These are phyloP conservation scores for Caenorhabditis latens DNA, from an alignment of 1,140 invertebrate species.

Conservation along the genomic window DNA sequence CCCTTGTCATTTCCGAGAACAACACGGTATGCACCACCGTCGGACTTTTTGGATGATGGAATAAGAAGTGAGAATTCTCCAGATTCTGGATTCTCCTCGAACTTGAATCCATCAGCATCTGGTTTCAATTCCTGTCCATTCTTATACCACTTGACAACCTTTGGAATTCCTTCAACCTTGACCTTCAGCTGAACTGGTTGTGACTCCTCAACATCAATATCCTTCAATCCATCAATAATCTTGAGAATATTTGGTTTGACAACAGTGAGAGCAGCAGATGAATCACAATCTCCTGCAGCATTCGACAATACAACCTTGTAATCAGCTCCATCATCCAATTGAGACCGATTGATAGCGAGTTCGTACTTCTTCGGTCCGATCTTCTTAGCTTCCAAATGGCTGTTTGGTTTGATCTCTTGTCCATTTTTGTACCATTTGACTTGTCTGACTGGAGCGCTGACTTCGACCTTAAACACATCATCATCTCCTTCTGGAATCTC, in stretches of 20 bases:
- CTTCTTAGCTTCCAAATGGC: conserved; percentile 71
- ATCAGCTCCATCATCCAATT: conserved; percentile 74
- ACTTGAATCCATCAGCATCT: conserved; percentile 83
- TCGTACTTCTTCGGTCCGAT: conserved; percentile 77
- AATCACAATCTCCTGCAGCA: conserved; percentile 75
- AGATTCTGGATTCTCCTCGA: conserved; percentile 66
- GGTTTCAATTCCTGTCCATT: conserved; percentile 86
- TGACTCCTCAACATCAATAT: conserved; percentile 72
- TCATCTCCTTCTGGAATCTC: conserved; percentile 84
- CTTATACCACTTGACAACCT: conserved; percentile 79
- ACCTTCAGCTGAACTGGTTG: conserved; percentile 71
- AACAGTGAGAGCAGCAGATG: conserved; percentile 71
- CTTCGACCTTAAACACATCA: conserved; percentile 82
- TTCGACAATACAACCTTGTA: conserved; percentile 75
- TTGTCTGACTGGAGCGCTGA: conserved; percentile 72
- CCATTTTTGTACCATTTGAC: conserved; percentile 76
- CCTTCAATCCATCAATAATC: conserved; percentile 73
- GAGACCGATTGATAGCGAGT: conserved; percentile 70
- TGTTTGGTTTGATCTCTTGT: conserved; percentile 71
- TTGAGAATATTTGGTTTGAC: conserved; percentile 73
- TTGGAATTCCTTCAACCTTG: conserved; percentile 71
- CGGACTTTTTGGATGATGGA: conserved; percentile 67
- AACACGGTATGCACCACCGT: conserved; percentile 75
- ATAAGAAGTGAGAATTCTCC: conserved; percentile 73
- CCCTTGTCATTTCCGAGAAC: conserved; percentile 75